A percentile compares a stretch with the other conserved stretches of the same genome.
Conservation (phyloP, 2,113 vertebrate species). For the Gallinago jamesoni region DNA sequence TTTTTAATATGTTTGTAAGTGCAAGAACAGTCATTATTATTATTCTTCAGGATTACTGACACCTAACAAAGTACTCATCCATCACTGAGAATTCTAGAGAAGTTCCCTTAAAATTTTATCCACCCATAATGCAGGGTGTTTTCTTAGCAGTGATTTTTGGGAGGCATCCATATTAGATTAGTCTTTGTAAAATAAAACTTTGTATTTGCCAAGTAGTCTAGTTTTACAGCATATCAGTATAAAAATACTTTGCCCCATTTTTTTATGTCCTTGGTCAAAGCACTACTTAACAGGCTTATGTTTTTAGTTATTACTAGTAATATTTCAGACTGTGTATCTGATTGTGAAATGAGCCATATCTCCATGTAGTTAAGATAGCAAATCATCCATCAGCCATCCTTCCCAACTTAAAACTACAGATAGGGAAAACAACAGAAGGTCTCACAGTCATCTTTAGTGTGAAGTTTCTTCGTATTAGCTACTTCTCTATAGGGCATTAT, state of each 20-base stretch:
- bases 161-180: conserved; percentile 33
- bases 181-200: conserved; percentile 45
- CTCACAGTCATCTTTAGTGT: neutral
- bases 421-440: neutral
- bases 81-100: neutral
- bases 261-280: neutral
- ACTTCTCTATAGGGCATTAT: neutral
- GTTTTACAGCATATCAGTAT: conserved; percentile 58
- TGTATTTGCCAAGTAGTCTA: conserved; percentile 57
- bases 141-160: conserved; percentile 11
- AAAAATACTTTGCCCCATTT: conserved; percentile 67
- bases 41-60: neutral
- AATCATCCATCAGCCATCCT: neutral
- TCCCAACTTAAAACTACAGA: neutral
- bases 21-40: neutral
- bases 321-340: neutral
- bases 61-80: neutral
- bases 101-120: neutral
- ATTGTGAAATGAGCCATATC: conserved; percentile 6
- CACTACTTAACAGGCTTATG: neutral
- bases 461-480: neutral
- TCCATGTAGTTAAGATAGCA: neutral
- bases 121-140: neutral
- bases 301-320: neutral
- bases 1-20: neutral